phyloP scores from a whole-genome alignment of 2,888 invertebrate species.

The Sabatieria punctata region DNA sequence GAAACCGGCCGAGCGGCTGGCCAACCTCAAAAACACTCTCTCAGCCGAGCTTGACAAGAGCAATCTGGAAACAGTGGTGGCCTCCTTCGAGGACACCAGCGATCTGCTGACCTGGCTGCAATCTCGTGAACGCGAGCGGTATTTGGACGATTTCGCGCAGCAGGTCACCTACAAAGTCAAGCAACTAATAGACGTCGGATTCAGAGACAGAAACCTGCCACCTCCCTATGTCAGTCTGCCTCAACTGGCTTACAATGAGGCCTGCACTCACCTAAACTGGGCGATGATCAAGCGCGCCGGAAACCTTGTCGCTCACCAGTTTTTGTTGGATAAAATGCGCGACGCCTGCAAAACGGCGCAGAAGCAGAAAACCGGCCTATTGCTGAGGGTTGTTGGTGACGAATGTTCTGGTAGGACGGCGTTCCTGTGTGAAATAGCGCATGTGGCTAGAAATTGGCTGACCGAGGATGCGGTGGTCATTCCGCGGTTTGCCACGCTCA shows the following conservation, averaged over 20 bases:
- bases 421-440: slow-evolving; percentile 13
- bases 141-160: slow-evolving; percentile 5
- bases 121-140: background rate
- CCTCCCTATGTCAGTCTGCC: too few species aligned
- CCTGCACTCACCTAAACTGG: slow-evolving; percentile 1
- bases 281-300: background rate
- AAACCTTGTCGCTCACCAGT: slow-evolving; percentile 1
- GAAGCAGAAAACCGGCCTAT: slow-evolving; percentile 4
- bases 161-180: slow-evolving; percentile 7
- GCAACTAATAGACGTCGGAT: slow-evolving; percentile 6
- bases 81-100: background rate
- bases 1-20: background rate
- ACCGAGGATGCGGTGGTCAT: slow-evolving; percentile 5
- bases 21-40: background rate
- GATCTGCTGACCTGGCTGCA: background rate
- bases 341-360: background rate
- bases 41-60: background rate
- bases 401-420: slow-evolving; percentile 18
- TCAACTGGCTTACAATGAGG: background rate
- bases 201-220: background rate
- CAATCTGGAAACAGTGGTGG: slow-evolving; percentile 2
- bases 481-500: slow-evolving; percentile 18
- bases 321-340: background rate
- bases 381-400: slow-evolving; percentile 10
- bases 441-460: slow-evolving; percentile 9